Evolutionary conservation across 2,113 vertebrate species (phyloP), one percentile per base, ranked within the genome.

Genomic region (Ophthalmolycus amberensis): DNA sequence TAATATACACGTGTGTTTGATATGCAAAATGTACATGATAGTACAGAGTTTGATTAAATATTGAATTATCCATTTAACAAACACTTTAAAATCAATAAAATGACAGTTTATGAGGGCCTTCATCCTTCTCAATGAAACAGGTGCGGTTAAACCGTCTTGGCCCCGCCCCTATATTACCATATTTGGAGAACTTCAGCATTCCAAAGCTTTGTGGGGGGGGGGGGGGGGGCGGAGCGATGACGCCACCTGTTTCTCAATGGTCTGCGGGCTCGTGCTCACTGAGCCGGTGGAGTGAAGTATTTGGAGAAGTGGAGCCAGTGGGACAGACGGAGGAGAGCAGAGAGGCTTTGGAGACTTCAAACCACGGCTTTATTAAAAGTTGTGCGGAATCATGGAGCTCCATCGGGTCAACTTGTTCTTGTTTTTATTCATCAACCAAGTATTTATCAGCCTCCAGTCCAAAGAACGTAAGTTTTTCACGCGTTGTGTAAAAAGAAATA

Each of bases 171-270:
- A 22, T 0, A 15, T 34, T 1, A 2, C 91, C 93, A 86, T 79
- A 92, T 92, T 75, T 67, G 89, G 88, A 70, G 3, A n/a, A n/a
- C 20, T 74, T 74, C 78, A 65, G 71, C 94, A 94, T 95, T 95
- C 94, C 94, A 87, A 1, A 34, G 90, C 74, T 27, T 12, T 25
- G 25, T 25, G 1, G 8, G 6, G 15, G 38, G 27, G 34, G 34
- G 34, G 34, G 34, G 0, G 5, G 15, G 52, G 27, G 91, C 85
- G 94, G 94, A 42, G 90, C 74, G 14, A 71, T 84, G 89, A 84
- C 91, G 91, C 90, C 93, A 90, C 87, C 91, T 91, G 90, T 93
- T 94, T 90, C 81, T 95, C 82, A 95, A 95, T 95, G 95, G 89
- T 76, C 80, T 66, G 80, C 56, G 34, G 70, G 70, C 80, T 87